Evolutionary conservation across 2,113 vertebrate genomes (phyloP).

Genomic region (Ochotona princeps): DNA sequence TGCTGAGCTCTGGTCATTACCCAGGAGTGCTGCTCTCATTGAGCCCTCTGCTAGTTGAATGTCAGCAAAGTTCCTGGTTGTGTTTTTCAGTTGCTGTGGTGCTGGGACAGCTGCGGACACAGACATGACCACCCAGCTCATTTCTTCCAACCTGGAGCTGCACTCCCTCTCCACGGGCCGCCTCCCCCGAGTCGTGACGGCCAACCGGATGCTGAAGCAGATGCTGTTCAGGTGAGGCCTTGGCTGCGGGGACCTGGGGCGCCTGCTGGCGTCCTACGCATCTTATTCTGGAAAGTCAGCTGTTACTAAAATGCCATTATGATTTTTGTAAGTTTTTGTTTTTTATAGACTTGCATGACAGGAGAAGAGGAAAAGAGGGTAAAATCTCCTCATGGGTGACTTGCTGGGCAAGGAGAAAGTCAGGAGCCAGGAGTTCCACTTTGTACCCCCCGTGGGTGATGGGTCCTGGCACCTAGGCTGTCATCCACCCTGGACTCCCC

Average conservation of each 20-base stretch:
- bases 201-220: slow-evolving; percentile 98
- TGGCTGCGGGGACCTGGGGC: too few relatives aligned
- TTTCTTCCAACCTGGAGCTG: slow-evolving; percentile 98
- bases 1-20: not conserved
- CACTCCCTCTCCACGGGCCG: slow-evolving; percentile 95
- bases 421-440: too few relatives aligned
- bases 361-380: too few relatives aligned
- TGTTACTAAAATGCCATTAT: slow-evolving; percentile 38
- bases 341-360: too few relatives aligned
- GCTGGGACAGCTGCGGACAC: slow-evolving; percentile 98
- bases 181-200: slow-evolving; percentile 94
- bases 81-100: slow-evolving; percentile 92
- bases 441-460: too few relatives aligned
- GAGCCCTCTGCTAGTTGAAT: not conserved
- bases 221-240: slow-evolving; percentile 96
- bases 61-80: not conserved
- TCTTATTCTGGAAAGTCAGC: slow-evolving; percentile 45
- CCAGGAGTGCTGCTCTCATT: not conserved
- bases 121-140: slow-evolving; percentile 98
- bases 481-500: too few relatives aligned
- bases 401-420: too few relatives aligned
- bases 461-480: too few relatives aligned
- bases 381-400: too few relatives aligned
- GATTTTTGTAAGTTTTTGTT: not conserved
- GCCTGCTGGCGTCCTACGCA: not conserved